Percentiles rank a stretch among this genome's conserved stretches.
Conservation (phyloP, 2,113 vertebrate genomes). For the Lagopus leucura region DNA sequence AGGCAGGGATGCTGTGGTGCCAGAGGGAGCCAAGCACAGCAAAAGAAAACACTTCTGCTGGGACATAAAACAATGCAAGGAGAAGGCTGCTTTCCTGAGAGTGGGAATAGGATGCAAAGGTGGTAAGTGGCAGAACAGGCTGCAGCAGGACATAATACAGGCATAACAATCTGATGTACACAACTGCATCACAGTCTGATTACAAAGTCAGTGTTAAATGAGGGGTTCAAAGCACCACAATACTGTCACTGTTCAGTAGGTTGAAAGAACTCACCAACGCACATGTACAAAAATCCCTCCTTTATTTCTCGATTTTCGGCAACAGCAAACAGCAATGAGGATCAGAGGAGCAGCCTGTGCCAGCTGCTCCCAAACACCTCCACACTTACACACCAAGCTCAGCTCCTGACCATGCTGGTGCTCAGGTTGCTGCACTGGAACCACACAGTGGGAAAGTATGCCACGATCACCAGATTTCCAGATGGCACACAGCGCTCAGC, state of each 20-base stretch:
- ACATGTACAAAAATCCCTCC: neutral
- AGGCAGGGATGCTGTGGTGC: too few relatives aligned
- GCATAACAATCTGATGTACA: neutral
- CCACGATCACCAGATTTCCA: too few relatives aligned
- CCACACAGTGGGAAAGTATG: neutral
- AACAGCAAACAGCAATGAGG: neutral
- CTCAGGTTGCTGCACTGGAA: neutral
- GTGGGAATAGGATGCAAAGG: neutral
- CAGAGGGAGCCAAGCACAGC: too few relatives aligned
- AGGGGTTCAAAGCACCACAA: neutral
- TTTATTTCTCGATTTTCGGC: rapidly evolving
- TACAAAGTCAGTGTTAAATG: neutral
- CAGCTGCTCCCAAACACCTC: too few relatives aligned
- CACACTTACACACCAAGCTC: too few relatives aligned
- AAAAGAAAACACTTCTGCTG: neutral
- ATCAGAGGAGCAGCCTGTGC: rapidly evolving
- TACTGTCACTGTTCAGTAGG: neutral
- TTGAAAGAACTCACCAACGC: neutral
- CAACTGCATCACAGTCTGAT: neutral
- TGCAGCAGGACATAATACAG: neutral
- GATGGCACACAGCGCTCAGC: rapidly evolving
- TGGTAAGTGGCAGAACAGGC: neutral
- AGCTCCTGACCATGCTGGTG: rapidly evolving
- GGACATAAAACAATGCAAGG: neutral
- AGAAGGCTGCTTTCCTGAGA: neutral